A percentile compares a stretch with the other conserved stretches of the same genome.
phyloP scores from a whole-genome alignment of 2,888 invertebrate genomes.

The Eupeodes latifasciatus region DNA sequence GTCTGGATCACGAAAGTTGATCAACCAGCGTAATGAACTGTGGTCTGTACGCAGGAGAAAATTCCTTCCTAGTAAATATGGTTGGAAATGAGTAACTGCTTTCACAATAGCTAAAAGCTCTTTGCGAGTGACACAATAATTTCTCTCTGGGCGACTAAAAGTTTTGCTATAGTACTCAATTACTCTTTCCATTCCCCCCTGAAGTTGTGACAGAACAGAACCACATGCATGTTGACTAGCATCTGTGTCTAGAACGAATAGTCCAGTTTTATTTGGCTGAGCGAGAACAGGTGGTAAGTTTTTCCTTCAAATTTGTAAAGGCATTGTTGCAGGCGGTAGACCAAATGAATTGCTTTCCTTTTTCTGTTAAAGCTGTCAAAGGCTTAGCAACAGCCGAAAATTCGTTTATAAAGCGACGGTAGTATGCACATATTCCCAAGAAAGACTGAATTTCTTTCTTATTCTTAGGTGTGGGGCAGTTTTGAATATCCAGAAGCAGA shows the following conservation, averaged over 20 bases:
- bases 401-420: neutral
- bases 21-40: conserved; percentile 6
- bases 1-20: conserved; percentile 27
- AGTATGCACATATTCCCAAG: conserved; percentile 24
- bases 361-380: conserved; percentile 14
- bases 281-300: conserved; percentile 20
- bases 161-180: conserved; percentile 70
- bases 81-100: conserved; percentile 36
- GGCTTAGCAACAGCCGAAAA: conserved; percentile 34
- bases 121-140: conserved; percentile 76
- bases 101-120: conserved; percentile 71
- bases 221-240: conserved; percentile 35
- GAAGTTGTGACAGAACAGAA: conserved; percentile 40
- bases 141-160: conserved; percentile 47
- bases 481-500: conserved; percentile 10
- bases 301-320: conserved; percentile 13
- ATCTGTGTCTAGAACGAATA: conserved; percentile 47
- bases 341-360: conserved; percentile 15
- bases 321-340: neutral
- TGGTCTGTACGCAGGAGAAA: conserved; percentile 12
- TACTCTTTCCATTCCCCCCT: conserved; percentile 62
- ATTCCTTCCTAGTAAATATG: conserved; percentile 19
- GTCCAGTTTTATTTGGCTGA: conserved; percentile 20
- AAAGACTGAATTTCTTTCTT: conserved; percentile 19
- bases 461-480: neutral